A percentile compares a stretch with the other conserved stretches of the same genome.
These are phyloP conservation scores for Cerceris ruficornis DNA, from an alignment of 2,888 invertebrate species.

Conservation along the genomic window DNA sequence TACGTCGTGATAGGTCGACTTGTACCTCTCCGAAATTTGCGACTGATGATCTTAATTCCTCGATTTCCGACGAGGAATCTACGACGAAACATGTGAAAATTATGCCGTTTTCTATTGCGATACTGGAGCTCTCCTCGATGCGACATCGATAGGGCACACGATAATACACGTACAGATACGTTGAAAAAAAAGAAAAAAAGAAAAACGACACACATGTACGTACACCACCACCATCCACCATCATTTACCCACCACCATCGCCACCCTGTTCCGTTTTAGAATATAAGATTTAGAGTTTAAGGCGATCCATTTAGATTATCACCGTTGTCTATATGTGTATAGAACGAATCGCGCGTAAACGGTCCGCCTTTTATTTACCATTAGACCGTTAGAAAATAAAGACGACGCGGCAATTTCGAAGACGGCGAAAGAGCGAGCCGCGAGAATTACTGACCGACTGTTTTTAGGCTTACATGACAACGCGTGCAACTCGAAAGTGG, in stretches of 20 bases:
- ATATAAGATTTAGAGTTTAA: conserved; percentile 54
- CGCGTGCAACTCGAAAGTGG: neutral
- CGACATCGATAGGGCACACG: neutral
- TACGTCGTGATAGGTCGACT: conserved; percentile 48
- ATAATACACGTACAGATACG: neutral
- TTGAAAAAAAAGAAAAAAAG: neutral
- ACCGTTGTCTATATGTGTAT: conserved; percentile 68
- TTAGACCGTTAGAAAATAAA: conserved; percentile 33
- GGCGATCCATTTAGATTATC: conserved; percentile 62
- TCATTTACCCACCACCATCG: conserved; percentile 20
- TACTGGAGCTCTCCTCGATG: conserved; percentile 13
- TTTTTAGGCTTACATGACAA: neutral
- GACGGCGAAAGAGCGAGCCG: conserved; percentile 31
- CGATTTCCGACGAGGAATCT: neutral
- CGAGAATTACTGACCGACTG: conserved; percentile 27
- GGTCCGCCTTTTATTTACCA: conserved; percentile 53
- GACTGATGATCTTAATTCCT: conserved; percentile 30
- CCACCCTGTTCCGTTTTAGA: conserved; percentile 52
- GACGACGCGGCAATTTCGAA: conserved; percentile 46
- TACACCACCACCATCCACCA: conserved; percentile 7
- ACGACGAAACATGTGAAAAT: conserved; percentile 3
- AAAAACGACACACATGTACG: neutral
- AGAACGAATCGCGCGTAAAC: conserved; percentile 54
- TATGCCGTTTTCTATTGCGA: conserved; percentile 42
- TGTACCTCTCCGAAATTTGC: conserved; percentile 37